These are phyloP conservation scores for Gastrophryne carolinensis DNA, from an alignment of 2,797 vertebrate species.

Conservation along the genomic window DNA sequence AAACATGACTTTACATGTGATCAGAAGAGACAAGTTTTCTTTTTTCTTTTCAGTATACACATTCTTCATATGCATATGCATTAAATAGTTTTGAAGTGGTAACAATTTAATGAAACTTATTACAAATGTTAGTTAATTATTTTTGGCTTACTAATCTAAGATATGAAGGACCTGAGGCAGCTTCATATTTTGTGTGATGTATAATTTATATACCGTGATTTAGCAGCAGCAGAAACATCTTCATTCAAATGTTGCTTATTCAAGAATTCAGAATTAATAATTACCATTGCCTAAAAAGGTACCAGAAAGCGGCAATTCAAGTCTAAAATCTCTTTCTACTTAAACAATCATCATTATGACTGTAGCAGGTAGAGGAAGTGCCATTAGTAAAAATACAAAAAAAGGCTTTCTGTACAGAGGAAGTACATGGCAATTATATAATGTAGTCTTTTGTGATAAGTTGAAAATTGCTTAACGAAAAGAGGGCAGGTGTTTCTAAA, in stretches of 20 bases:
- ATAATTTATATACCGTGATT: slow-evolving; percentile 38
- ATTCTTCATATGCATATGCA: neutral
- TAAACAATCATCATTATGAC: slow-evolving; percentile 4
- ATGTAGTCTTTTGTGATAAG: slow-evolving; percentile 34
- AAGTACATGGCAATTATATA: slow-evolving; percentile 27
- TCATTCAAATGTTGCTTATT: slow-evolving; percentile 21
- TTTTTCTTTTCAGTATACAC: neutral
- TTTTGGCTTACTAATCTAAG: slow-evolving; percentile 19
- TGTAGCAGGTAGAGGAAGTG: slow-evolving; percentile 22
- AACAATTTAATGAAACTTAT: neutral
- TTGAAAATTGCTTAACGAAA: slow-evolving; percentile 34
- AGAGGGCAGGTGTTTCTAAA: slow-evolving; percentile 28
- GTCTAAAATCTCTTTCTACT: neutral
- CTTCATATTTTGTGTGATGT: slow-evolving; percentile 39
- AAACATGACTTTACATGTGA: too few species aligned
- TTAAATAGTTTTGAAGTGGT: slow-evolving; percentile 16
- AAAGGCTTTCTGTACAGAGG: slow-evolving; percentile 3
- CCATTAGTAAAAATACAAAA: slow-evolving; percentile 20
- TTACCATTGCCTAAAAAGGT: slow-evolving; percentile 7
- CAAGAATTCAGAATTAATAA: slow-evolving; percentile 6
- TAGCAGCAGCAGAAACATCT: slow-evolving; percentile 41
- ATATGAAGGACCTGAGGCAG: slow-evolving; percentile 10
- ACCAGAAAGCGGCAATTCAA: slow-evolving; percentile 8
- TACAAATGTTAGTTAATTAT: slow-evolving; percentile 12
- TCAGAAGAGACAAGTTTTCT: too few species aligned